Conservation (phyloP, 2,888 invertebrate species). For the Cordilura impudica region DNA sequence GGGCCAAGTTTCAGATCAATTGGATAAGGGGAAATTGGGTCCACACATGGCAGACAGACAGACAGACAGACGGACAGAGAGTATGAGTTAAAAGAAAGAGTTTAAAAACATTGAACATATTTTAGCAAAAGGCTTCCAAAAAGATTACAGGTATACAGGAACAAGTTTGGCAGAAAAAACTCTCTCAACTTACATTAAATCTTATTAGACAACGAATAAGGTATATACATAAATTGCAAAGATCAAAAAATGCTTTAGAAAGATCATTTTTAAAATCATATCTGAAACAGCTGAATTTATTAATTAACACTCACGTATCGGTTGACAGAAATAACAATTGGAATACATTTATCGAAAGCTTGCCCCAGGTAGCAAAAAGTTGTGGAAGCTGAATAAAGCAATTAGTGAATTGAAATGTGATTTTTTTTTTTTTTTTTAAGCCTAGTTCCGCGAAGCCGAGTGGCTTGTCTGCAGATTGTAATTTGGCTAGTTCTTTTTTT, state of each 20-base stretch:
- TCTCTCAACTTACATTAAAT: neutral
- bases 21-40: too few relatives aligned
- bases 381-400: neutral
- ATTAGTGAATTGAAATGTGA: too few relatives aligned
- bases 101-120: too few relatives aligned
- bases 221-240: neutral
- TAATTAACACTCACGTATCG: neutral
- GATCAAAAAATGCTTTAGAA: neutral
- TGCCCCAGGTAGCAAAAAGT: neutral
- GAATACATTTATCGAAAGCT: neutral
- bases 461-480: too few relatives aligned
- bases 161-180: neutral
- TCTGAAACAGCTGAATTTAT: neutral
- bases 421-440: too few relatives aligned
- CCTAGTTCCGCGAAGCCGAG: too few relatives aligned
- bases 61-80: too few relatives aligned
- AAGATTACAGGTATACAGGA: neutral
- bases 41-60: too few relatives aligned
- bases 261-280: neutral
- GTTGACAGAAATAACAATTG: neutral
- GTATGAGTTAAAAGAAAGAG: too few relatives aligned
- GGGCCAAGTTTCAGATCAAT: too few relatives aligned
- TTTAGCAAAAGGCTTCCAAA: neutral
- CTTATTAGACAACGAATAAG: neutral
- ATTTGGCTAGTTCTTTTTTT: too few relatives aligned